phyloP scores from a whole-genome alignment of 2,797 vertebrate species.

The Anabacerthia variegaticeps region DNA sequence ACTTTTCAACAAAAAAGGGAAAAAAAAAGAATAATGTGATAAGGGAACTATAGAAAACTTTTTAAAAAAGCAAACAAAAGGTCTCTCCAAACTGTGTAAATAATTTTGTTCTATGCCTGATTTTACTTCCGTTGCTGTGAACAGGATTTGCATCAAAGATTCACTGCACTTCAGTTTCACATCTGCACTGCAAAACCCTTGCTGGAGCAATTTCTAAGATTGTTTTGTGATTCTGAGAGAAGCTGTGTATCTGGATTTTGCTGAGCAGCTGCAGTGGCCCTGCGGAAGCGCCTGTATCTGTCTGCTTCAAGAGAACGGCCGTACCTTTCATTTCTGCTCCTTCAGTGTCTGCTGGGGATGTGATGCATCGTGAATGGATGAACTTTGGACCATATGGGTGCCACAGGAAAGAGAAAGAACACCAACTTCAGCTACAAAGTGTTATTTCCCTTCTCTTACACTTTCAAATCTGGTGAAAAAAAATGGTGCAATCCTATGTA shows the following conservation, averaged over 20 bases:
- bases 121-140: not conserved
- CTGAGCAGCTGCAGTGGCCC: not conserved
- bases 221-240: not conserved
- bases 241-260: not conserved
- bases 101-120: not conserved
- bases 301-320: not conserved
- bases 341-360: not conserved
- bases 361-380: not conserved
- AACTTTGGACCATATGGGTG: not conserved
- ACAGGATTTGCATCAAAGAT: not conserved
- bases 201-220: not conserved
- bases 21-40: not conserved
- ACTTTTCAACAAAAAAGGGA: not conserved
- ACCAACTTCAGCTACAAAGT: not conserved
- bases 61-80: not conserved
- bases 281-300: not conserved
- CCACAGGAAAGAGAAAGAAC: not conserved
- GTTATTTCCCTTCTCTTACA: not conserved
- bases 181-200: not conserved
- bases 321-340: not conserved
- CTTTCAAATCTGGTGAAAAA: not conserved
- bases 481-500: not conserved
- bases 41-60: not conserved
- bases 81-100: not conserved
- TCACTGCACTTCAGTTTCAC: not conserved